Conservation (phyloP, 2,113 vertebrate genomes). For the Nesogale talazaci region DNA sequence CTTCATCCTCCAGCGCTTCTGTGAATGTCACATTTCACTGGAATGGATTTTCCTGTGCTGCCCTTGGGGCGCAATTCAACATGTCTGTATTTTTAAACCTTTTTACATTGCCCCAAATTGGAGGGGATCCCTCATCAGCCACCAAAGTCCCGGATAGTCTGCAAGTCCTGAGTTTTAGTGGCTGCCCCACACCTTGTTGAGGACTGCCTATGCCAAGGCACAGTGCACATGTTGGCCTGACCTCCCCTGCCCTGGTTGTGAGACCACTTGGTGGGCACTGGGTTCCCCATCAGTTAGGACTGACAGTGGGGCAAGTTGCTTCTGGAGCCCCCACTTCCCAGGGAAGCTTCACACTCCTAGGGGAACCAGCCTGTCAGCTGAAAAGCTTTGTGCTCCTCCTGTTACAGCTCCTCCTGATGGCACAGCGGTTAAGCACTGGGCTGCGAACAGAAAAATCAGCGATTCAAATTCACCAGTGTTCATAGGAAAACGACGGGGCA, state of each 20-base stretch:
- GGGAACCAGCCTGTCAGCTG: background rate
- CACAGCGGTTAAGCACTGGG: background rate
- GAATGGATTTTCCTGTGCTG: slow-evolving; percentile 75
- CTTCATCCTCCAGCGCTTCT: slow-evolving; percentile 84
- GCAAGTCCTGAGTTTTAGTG: background rate
- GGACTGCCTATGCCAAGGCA: background rate
- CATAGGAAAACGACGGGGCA: background rate
- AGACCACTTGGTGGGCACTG: background rate
- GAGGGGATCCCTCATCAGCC: slow-evolving; percentile 3
- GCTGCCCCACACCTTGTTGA: background rate
- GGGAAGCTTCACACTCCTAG: background rate
- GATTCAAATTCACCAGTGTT: background rate
- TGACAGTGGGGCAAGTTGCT: background rate
- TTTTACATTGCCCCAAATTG: background rate
- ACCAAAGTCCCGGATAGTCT: slow-evolving; percentile 12
- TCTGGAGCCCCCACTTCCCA: background rate
- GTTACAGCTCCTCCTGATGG: background rate
- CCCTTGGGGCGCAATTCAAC: slow-evolving; percentile 74
- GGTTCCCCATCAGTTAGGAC: background rate
- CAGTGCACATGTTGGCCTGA: slow-evolving; percentile 42
- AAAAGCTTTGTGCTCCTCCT: slow-evolving; percentile 53
- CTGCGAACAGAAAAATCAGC: background rate
- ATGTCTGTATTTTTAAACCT: slow-evolving; percentile 35
- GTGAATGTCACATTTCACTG: slow-evolving; percentile 90
- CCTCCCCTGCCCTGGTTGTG: background rate